Evolutionary conservation across 2,888 invertebrate genomes (phyloP).

Genomic region (Exocentrus adspersus): DNA sequence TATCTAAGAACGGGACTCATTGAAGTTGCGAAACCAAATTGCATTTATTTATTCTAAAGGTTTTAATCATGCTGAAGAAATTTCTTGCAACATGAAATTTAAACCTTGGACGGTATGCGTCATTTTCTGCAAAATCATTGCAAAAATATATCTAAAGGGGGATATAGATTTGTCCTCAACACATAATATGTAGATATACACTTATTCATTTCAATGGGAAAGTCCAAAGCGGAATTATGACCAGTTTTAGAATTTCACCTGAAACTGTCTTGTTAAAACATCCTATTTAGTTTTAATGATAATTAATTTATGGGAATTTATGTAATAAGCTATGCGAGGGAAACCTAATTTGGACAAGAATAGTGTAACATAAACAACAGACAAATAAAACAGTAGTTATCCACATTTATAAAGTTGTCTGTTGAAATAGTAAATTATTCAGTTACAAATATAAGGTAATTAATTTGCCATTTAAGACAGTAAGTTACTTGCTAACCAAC

Average conservation of each 20-base stretch:
- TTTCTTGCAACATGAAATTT: slow-evolving; percentile 11
- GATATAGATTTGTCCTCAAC: slow-evolving; percentile 22
- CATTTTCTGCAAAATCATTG: slow-evolving; percentile 1
- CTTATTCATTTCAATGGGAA: neutral
- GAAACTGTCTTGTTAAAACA: neutral
- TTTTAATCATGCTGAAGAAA: slow-evolving; percentile 20
- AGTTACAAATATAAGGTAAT: too few species aligned
- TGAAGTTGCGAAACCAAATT: neutral
- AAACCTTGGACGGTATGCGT: slow-evolving; percentile 15
- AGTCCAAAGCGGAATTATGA: too few species aligned
- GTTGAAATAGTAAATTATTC: too few species aligned
- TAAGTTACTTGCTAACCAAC: too few species aligned
- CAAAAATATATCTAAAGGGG: neutral
- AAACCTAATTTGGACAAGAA: too few species aligned
- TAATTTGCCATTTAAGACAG: too few species aligned
- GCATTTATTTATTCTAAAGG: neutral
- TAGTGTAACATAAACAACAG: too few species aligned
- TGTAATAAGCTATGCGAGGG: too few species aligned
- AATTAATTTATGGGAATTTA: too few species aligned
- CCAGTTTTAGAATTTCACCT: neutral
- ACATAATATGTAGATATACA: neutral
- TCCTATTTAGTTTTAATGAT: too few species aligned
- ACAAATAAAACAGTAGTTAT: too few species aligned
- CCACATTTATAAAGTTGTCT: too few species aligned
- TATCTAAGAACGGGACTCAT: slow-evolving; percentile 1